phyloP scores from a whole-genome alignment of 2,888 invertebrate species.

The Rhagium mordax region DNA sequence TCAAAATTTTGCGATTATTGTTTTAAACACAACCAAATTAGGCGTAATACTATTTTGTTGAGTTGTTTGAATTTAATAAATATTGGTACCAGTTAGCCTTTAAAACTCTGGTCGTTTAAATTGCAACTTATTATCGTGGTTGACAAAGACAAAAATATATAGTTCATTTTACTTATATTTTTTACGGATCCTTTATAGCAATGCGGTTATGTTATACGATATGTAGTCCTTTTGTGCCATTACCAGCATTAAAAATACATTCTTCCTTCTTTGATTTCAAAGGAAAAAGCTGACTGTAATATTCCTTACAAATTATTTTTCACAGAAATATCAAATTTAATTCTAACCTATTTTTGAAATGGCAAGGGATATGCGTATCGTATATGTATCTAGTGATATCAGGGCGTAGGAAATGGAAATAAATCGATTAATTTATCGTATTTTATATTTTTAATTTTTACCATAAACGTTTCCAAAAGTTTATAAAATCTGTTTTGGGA shows the following conservation, averaged over 20 bases:
- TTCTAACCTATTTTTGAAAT: background rate
- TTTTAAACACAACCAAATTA: no score
- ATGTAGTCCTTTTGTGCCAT: constrained; percentile 18
- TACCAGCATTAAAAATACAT: constrained; percentile 11
- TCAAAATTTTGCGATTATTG: no score
- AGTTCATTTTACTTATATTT: constrained; percentile 9
- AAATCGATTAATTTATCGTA: no score
- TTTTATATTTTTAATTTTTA: no score
- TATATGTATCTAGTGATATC: no score
- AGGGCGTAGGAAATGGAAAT: no score
- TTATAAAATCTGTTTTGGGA: no score
- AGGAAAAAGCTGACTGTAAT: background rate
- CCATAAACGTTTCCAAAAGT: no score
- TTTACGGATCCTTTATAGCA: background rate
- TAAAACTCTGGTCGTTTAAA: background rate
- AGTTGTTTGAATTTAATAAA: no score
- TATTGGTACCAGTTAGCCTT: background rate
- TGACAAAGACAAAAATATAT: background rate
- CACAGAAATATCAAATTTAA: background rate
- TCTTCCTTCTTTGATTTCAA: background rate
- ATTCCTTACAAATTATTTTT: background rate
- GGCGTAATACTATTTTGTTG: no score
- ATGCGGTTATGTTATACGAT: constrained; percentile 24
- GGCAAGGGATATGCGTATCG: background rate
- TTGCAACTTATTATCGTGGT: background rate